These are phyloP conservation scores for Eremophila alpestris DNA, from an alignment of 2,797 vertebrate genomes.

Conservation along the genomic window DNA sequence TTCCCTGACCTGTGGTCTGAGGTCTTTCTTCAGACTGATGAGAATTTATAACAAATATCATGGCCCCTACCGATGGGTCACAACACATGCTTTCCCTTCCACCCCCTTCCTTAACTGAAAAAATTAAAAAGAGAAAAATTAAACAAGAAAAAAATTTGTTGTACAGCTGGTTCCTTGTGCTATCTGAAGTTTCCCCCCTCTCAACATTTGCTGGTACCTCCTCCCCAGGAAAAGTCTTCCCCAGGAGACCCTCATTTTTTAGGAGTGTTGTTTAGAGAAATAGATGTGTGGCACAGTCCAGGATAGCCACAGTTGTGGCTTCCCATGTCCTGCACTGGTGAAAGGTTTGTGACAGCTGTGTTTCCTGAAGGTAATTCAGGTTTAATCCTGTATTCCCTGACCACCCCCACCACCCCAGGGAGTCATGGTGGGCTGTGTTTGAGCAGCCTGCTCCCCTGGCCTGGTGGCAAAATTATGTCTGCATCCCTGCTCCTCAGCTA, in stretches of 20 bases:
- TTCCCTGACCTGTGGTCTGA: background rate
- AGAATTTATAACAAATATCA: background rate
- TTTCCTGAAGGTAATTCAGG: background rate
- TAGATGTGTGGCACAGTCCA: background rate
- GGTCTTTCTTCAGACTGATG: background rate
- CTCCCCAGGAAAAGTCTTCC: background rate
- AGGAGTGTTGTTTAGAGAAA: background rate
- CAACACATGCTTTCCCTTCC: background rate
- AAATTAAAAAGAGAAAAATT: background rate
- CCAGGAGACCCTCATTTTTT: background rate
- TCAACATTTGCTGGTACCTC: background rate
- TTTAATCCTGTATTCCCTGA: background rate
- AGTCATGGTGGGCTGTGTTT: background rate
- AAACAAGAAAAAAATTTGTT: background rate
- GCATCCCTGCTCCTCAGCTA: background rate
- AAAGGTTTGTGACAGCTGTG: background rate
- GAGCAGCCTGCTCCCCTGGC: background rate
- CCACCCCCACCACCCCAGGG: background rate
- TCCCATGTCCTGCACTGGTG: background rate
- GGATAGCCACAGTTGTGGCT: background rate
- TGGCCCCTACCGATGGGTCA: rapidly evolving
- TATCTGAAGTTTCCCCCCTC: background rate
- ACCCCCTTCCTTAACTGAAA: rapidly evolving
- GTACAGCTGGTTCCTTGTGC: background rate
- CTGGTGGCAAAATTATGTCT: background rate